Evolutionary conservation across 2,888 invertebrate genomes (phyloP).

Genomic region (Noctua fimbriata): DNA sequence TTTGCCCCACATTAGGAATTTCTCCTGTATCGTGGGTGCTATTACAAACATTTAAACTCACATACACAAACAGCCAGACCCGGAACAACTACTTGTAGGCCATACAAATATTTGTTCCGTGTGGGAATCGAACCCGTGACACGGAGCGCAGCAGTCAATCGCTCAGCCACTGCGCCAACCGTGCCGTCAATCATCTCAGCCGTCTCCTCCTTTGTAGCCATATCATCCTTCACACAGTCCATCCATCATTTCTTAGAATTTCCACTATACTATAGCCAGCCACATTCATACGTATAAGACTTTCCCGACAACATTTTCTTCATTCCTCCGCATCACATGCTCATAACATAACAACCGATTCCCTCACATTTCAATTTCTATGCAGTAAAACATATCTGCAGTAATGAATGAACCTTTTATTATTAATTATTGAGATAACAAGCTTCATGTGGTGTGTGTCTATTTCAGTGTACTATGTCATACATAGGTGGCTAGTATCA

Average conservation of each 20-base stretch:
- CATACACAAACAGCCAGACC: too few relatives aligned
- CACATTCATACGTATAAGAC: background rate
- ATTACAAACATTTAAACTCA: too few relatives aligned
- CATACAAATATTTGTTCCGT: too few relatives aligned
- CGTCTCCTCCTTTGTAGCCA: background rate
- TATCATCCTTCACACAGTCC: background rate
- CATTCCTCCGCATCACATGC: background rate
- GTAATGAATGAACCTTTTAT: conserved; percentile 18
- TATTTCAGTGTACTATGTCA: conserved; percentile 27
- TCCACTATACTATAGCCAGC: background rate
- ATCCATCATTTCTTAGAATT: background rate
- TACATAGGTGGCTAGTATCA: conserved; percentile 15
- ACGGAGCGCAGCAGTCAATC: too few relatives aligned
- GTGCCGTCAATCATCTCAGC: background rate
- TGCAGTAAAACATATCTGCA: background rate
- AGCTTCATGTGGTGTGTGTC: conserved; percentile 4
- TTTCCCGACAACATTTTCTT: background rate
- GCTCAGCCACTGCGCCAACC: too few relatives aligned
- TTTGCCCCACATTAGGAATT: too few relatives aligned
- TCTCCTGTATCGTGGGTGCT: too few relatives aligned
- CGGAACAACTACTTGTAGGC: too few relatives aligned
- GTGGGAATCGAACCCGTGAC: too few relatives aligned
- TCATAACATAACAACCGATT: background rate
- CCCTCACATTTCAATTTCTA: background rate
- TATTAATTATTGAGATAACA: conserved; percentile 17